phyloP scores from a whole-genome alignment of 2,113 vertebrate species.

The Meleagris gallopavo region DNA sequence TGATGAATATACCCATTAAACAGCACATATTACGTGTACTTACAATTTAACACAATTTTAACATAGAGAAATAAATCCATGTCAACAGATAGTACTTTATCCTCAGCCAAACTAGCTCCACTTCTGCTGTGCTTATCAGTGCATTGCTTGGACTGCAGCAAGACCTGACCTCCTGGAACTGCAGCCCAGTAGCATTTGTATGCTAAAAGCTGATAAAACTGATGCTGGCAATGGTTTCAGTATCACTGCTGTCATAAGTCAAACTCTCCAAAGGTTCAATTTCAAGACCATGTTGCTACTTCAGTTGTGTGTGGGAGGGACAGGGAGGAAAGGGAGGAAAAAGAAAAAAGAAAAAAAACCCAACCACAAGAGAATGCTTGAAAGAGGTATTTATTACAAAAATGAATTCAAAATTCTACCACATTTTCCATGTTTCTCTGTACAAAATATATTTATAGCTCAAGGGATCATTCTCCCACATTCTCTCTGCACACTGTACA shows the following conservation, averaged over 20 bases:
- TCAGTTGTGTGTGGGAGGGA: not conserved
- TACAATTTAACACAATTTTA: not conserved
- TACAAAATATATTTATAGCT: constrained; percentile 55
- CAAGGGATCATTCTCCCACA: not conserved
- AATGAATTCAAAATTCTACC: constrained; percentile 54
- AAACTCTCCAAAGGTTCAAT: not conserved
- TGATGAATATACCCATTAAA: not conserved
- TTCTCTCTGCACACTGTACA: not conserved
- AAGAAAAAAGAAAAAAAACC: no score
- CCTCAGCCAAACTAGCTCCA: not conserved
- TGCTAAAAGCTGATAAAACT: not conserved
- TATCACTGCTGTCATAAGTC: not conserved
- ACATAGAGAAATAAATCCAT: not conserved
- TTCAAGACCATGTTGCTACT: not conserved
- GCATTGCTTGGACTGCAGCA: not conserved
- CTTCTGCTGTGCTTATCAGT: not conserved
- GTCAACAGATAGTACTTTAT: not conserved
- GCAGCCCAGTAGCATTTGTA: not conserved
- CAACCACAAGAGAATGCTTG: constrained; percentile 21
- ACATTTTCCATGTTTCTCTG: constrained; percentile 23
- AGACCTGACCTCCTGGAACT: not conserved
- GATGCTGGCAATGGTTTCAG: not conserved
- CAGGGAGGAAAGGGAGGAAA: not conserved
- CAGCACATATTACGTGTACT: not conserved
- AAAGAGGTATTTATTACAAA: constrained; percentile 80